These are phyloP conservation scores for Melanitta fusca DNA, from an alignment of 2,797 vertebrate species.

Conservation along the genomic window DNA sequence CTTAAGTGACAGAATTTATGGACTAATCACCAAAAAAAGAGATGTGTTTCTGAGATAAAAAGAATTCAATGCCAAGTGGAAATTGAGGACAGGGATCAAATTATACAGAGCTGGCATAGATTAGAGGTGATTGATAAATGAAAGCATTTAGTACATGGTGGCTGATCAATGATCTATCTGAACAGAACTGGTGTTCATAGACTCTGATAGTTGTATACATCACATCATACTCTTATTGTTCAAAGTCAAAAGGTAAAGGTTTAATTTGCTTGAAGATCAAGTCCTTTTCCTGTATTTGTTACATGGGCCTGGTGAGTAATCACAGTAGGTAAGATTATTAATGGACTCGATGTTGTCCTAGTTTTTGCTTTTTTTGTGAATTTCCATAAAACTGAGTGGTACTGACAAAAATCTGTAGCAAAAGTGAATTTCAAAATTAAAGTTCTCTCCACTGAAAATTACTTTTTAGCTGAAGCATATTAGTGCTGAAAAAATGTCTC, in stretches of 20 bases:
- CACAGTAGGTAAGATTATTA: not conserved
- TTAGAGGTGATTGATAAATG: not conserved
- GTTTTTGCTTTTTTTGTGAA: not conserved
- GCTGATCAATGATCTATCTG: not conserved
- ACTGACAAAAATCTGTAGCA: not conserved
- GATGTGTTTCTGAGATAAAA: not conserved
- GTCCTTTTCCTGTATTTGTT: not conserved
- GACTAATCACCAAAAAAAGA: not conserved
- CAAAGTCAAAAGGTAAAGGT: not conserved
- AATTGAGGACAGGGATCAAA: not conserved
- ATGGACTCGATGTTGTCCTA: not conserved
- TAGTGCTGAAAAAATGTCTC: not conserved
- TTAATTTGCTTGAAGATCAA: not conserved
- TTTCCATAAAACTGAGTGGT: not conserved
- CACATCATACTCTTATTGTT: not conserved
- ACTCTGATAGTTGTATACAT: not conserved
- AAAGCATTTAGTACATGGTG: not conserved
- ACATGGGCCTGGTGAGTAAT: not conserved
- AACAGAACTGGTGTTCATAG: not conserved
- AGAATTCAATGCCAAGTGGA: not conserved
- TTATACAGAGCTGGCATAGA: not conserved
- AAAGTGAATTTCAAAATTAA: not conserved
- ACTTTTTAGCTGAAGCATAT: not conserved
- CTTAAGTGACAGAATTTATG: conserved; percentile 15
- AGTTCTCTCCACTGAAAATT: not conserved